These are phyloP conservation scores for Lapara coniferarum DNA, from an alignment of 2,888 invertebrate genomes.

Conservation along the genomic window DNA sequence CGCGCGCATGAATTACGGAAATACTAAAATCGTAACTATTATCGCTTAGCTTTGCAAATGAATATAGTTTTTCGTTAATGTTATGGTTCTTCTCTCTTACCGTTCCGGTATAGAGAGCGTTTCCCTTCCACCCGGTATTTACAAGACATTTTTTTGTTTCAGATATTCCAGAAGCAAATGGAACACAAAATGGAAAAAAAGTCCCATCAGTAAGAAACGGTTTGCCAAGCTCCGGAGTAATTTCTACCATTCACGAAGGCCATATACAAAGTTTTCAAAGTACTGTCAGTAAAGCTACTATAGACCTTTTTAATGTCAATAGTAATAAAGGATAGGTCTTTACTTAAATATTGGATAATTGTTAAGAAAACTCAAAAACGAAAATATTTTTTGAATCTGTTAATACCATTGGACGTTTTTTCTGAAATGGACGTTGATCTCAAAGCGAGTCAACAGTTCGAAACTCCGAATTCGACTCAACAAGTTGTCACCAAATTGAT, in stretches of 20 bases:
- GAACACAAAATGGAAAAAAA: conserved; percentile 58
- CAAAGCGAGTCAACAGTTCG: too few species aligned
- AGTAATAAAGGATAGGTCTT: conserved; percentile 17
- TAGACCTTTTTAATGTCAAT: conserved; percentile 57
- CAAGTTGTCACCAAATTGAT: too few species aligned
- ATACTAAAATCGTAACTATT: too few species aligned
- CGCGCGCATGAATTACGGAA: too few species aligned
- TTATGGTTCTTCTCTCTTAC: too few species aligned
- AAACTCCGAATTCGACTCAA: too few species aligned
- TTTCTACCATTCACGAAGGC: conserved; percentile 74
- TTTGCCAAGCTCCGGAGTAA: conserved; percentile 66
- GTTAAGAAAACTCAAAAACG: not conserved
- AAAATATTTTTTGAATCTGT: not conserved
- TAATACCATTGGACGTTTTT: too few species aligned
- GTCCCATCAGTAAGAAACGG: conserved; percentile 68
- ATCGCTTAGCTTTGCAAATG: too few species aligned
- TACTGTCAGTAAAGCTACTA: conserved; percentile 57
- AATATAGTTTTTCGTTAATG: too few species aligned
- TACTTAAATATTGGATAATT: not conserved
- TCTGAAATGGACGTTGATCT: too few species aligned
- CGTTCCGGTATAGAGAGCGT: too few species aligned
- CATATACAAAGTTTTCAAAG: conserved; percentile 62
- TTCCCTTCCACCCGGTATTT: too few species aligned
- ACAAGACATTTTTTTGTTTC: conserved; percentile 29
- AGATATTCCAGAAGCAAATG: conserved; percentile 42